These are phyloP conservation scores for Phenganax subtilis DNA, from an alignment of 92 coral and sea anemone species.

Conservation along the genomic window DNA sequence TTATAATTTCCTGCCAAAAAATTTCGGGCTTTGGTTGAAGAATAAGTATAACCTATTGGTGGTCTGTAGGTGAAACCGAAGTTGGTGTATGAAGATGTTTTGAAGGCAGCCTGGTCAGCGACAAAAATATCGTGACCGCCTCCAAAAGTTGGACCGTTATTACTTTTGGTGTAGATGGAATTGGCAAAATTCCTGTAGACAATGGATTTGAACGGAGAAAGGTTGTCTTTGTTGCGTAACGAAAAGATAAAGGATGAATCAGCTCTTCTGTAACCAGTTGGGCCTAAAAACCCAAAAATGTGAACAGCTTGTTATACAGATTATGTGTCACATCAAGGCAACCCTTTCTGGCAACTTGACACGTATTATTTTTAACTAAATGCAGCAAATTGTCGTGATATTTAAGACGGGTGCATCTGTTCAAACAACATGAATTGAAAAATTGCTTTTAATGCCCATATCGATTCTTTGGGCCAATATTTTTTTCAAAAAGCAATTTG, in stretches of 20 bases:
- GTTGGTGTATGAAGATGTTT: not conserved
- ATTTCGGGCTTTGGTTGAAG: not conserved
- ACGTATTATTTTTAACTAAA: too few species aligned
- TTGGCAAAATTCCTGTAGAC: not conserved
- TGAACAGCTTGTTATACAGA: too few species aligned
- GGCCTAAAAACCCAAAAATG: too few species aligned
- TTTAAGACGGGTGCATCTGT: too few species aligned
- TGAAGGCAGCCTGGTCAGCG: not conserved
- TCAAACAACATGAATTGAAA: too few species aligned
- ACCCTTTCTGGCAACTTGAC: too few species aligned
- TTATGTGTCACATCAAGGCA: too few species aligned
- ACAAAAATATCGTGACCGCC: not conserved
- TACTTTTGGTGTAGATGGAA: not conserved
- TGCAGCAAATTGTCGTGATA: too few species aligned
- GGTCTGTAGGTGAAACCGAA: not conserved
- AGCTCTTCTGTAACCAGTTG: too few species aligned
- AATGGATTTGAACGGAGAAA: not conserved
- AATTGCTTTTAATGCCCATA: too few species aligned
- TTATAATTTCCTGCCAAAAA: not conserved
- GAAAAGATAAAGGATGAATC: not conserved
- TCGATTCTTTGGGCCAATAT: too few species aligned
- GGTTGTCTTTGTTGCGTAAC: not conserved
- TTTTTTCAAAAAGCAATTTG: too few species aligned
- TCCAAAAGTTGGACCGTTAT: not conserved
- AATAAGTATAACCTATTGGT: not conserved